Percentiles rank a stretch among this genome's conserved stretches.
Conservation (phyloP, 2,888 invertebrate genomes). For the Formica aserva region DNA sequence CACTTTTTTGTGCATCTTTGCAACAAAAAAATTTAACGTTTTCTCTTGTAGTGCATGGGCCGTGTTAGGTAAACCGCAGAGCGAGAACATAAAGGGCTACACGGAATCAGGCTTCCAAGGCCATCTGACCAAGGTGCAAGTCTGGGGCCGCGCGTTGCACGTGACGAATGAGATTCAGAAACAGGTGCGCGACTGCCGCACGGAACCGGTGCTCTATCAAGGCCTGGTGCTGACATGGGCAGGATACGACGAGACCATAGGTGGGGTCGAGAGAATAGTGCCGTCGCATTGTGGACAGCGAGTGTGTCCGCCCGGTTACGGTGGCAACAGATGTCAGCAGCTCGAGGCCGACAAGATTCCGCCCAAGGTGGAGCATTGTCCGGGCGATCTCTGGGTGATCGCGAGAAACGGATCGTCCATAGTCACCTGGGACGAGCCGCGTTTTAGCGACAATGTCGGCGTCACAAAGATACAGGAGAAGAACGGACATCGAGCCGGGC, state of each 20-base stretch:
- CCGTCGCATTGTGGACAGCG: conserved; percentile 97
- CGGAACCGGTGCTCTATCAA: conserved; percentile 95
- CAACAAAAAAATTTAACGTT: not conserved
- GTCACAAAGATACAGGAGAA: conserved; percentile 93
- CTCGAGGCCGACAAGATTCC: conserved; percentile 94
- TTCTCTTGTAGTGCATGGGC: conserved; percentile 92
- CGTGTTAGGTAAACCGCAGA: conserved; percentile 95
- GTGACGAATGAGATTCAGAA: conserved; percentile 97
- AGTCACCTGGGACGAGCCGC: conserved; percentile 96
- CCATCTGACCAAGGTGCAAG: conserved; percentile 96
- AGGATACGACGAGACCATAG: conserved; percentile 95
- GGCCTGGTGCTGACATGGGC: conserved; percentile 96
- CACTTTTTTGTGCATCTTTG: not conserved
- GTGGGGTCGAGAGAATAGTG: conserved; percentile 96
- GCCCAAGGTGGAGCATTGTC: conserved; percentile 95
- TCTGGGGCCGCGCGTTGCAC: conserved; percentile 97
- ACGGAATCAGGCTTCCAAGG: conserved; percentile 98
- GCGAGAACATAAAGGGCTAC: conserved; percentile 90
- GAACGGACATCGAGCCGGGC: conserved; percentile 94
- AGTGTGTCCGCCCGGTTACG: conserved; percentile 95
- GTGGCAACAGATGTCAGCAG: conserved; percentile 94
- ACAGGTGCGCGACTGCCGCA: conserved; percentile 96
- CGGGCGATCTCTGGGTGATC: conserved; percentile 97
- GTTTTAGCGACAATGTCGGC: conserved; percentile 95
- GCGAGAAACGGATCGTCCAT: conserved; percentile 96